A percentile compares a stretch with the other conserved stretches of the same genome.
Evolutionary conservation across 1,140 invertebrate species (phyloP).

Genomic region (Linepithema humile): DNA sequence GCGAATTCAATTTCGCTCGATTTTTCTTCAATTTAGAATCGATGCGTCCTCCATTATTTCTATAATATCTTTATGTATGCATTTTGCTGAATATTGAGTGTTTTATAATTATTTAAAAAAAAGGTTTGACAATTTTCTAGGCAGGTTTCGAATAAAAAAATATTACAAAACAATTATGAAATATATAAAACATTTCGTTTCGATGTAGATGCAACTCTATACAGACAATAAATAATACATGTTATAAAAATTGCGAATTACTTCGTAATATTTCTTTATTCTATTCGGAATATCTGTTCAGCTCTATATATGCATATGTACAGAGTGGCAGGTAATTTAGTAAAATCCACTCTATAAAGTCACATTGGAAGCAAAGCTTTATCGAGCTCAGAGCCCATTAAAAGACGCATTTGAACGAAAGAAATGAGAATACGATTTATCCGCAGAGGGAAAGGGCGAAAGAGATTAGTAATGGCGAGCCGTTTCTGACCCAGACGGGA

Average conservation of each 20-base stretch:
- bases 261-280: too few relatives aligned
- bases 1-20: constrained; percentile 51
- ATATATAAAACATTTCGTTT: too few relatives aligned
- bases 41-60: constrained; percentile 17
- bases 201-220: too few relatives aligned
- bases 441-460: too few relatives aligned
- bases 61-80: neutral
- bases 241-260: too few relatives aligned
- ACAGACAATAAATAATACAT: too few relatives aligned
- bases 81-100: neutral
- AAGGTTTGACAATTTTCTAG: too few relatives aligned
- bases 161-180: too few relatives aligned
- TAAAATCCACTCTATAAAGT: neutral
- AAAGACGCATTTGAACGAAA: neutral
- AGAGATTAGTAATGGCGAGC: constrained; percentile 7
- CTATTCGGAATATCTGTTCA: neutral
- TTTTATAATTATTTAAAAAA: too few relatives aligned
- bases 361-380: neutral
- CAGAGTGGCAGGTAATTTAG: neutral
- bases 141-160: too few relatives aligned
- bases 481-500: neutral
- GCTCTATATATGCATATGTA: neutral
- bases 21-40: constrained; percentile 4
- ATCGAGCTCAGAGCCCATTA: neutral
- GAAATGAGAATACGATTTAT: constrained; percentile 30